Evolutionary conservation across 1,140 invertebrate genomes (phyloP), one percentile per base, ranked within the genome.

Genomic region (Halesus radiatus): DNA sequence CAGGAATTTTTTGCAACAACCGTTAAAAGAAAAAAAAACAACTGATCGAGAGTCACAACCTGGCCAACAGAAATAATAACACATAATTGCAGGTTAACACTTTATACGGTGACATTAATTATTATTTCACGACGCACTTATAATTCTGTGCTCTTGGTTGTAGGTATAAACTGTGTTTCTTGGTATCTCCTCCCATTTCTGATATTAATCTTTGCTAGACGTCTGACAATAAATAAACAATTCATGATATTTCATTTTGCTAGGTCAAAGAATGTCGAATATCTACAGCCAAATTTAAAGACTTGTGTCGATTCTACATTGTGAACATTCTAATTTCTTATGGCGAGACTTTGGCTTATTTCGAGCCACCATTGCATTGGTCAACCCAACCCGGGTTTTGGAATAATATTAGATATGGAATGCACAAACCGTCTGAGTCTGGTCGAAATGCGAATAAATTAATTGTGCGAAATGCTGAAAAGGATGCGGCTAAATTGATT

Each of bases 331-430:
- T 20, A 60, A 22, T 15, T 23, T 22, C 13, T 23, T 22, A 15
- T 20, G 20, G 58, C 20, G 20, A 23, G 58, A 60, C 58, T 60
- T 60, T 5, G 58, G 32, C 26, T 23, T n/a, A 66, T 45, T 7
- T 16, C 26, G 13, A 68, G 32, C 16, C 16, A n/a, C n/a, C n/a
- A n/a, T n/a, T 5, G 0, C n/a, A 26, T 60, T 26, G 20, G 64
- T 29, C 29, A 32, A 18, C n/a, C 64, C 16, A n/a, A 18, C n/a
- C 18, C 32, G n/a, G 4, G 29, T 13, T 60, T 20, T 16, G 18
- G 62, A 64, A 64, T 64, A 64, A 18, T 68, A 68, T 68, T 37
- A 37, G 64, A 37, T 37, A n/a, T 32, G 64, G 64, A 68, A 68
- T 68, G 64, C 64, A 37, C 64, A 45, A 20, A 18, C 64, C 64